phyloP scores from a whole-genome alignment of 92 coral and sea anemone species.

The Umimayanthus kanabou region DNA sequence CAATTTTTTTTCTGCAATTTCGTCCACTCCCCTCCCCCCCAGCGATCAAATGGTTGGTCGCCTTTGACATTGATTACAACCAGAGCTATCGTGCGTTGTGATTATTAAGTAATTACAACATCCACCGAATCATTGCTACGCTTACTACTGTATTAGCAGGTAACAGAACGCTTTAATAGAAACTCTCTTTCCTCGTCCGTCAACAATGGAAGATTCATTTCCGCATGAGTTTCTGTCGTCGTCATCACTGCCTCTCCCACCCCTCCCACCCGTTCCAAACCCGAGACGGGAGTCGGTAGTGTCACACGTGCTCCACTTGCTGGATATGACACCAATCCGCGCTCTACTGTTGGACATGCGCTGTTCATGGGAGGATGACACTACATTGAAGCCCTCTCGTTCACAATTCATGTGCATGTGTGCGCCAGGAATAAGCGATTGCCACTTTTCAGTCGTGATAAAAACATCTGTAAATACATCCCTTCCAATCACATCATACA shows the following conservation, averaged over 20 bases:
- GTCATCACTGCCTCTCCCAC: background rate
- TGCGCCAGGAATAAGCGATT: slow-evolving; percentile 41
- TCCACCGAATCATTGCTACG: too few species aligned
- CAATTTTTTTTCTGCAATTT: too few species aligned
- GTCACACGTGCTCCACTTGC: slow-evolving; percentile 24
- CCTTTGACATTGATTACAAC: too few species aligned
- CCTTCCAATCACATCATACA: slow-evolving; percentile 37
- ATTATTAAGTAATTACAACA: too few species aligned
- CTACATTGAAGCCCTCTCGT: slow-evolving; percentile 42
- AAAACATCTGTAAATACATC: background rate
- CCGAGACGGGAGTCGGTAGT: slow-evolving; percentile 59
- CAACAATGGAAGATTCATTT: slow-evolving; percentile 41
- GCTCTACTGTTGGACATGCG: slow-evolving; percentile 30
- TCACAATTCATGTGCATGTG: slow-evolving; percentile 38
- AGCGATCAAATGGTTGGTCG: too few species aligned
- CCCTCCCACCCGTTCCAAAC: slow-evolving; percentile 53
- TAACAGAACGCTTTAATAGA: slow-evolving; percentile 57
- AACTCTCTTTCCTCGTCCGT: slow-evolving; percentile 26
- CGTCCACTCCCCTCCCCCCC: too few species aligned
- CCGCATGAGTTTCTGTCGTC: slow-evolving; percentile 63
- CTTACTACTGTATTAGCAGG: slow-evolving; percentile 38
- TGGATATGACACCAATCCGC: slow-evolving; percentile 53
- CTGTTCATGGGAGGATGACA: slow-evolving; percentile 12
- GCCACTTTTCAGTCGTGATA: slow-evolving; percentile 21
- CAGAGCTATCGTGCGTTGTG: too few species aligned